phyloP scores from a whole-genome alignment of 2,888 invertebrate species.

The Latheticus oryzae region DNA sequence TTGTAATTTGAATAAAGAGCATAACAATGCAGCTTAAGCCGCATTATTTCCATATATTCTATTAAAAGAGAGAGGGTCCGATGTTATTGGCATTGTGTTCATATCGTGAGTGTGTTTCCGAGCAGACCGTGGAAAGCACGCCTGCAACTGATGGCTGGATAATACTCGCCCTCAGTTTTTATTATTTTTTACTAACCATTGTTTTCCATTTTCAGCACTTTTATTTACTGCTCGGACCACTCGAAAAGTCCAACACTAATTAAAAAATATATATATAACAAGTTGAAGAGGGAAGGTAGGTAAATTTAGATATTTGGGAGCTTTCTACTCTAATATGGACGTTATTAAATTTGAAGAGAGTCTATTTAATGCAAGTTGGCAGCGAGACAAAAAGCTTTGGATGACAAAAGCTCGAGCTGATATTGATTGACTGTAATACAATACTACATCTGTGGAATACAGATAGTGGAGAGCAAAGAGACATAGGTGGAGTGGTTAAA shows the following conservation, averaged over 20 bases:
- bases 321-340: slow-evolving; percentile 26
- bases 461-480: slow-evolving; percentile 45
- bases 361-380: slow-evolving; percentile 55
- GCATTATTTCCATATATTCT: slow-evolving; percentile 43
- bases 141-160: slow-evolving; percentile 63
- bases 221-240: slow-evolving; percentile 40
- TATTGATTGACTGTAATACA: slow-evolving; percentile 48
- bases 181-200: slow-evolving; percentile 60
- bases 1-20: slow-evolving; percentile 21
- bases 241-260: no score
- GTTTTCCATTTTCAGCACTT: slow-evolving; percentile 58
- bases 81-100: slow-evolving; percentile 63
- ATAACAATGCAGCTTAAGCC: slow-evolving; percentile 23
- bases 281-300: slow-evolving; percentile 18
- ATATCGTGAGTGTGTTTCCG: slow-evolving; percentile 56
- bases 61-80: slow-evolving; percentile 58
- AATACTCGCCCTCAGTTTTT: slow-evolving; percentile 59
- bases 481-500: slow-evolving; percentile 50
- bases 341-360: slow-evolving; percentile 54
- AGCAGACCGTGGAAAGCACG: slow-evolving; percentile 49
- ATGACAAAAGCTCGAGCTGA: slow-evolving; percentile 50
- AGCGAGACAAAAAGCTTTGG: slow-evolving; percentile 54
- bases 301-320: slow-evolving; percentile 22
- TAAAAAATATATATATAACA: slow-evolving; percentile 46
- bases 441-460: slow-evolving; percentile 46